phyloP scores from a whole-genome alignment of 2,888 invertebrate species.

The Drosophila demipolita region DNA sequence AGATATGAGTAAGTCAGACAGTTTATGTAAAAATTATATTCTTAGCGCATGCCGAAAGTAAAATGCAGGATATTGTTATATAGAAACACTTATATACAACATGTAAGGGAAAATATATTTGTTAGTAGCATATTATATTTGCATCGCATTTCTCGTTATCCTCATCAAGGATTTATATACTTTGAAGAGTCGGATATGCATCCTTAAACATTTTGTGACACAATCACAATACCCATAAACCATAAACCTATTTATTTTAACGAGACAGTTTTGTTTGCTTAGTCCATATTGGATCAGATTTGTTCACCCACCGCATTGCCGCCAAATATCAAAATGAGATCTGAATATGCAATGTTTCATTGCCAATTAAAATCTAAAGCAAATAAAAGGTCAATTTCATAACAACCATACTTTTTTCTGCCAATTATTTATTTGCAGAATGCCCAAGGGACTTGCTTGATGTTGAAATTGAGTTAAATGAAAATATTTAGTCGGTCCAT shows the following conservation, averaged over 20 bases:
- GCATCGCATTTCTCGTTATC: neutral
- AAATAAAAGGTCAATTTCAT: slow-evolving; percentile 54
- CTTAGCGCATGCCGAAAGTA: slow-evolving; percentile 35
- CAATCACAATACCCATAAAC: neutral
- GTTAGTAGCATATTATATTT: neutral
- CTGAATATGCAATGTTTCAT: slow-evolving; percentile 33
- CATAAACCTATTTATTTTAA: neutral
- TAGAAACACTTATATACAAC: neutral
- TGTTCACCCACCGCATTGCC: neutral
- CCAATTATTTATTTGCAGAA: neutral
- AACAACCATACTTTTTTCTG: slow-evolving; percentile 31
- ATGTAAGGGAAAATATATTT: neutral
- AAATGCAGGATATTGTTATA: neutral
- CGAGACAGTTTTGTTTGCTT: neutral
- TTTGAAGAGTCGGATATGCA: neutral
- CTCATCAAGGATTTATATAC: neutral
- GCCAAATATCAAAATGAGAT: neutral
- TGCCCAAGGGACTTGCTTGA: slow-evolving; percentile 1
- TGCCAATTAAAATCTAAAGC: slow-evolving; percentile 60
- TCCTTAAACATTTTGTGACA: neutral
- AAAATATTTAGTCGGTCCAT: neutral
- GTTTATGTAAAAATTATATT: neutral
- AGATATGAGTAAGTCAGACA: neutral
- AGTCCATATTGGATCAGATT: neutral
- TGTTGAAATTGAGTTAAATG: neutral